Conservation (phyloP, 2,113 vertebrate genomes). For the western clawed frog (Xenopus tropicalis) region DNA sequence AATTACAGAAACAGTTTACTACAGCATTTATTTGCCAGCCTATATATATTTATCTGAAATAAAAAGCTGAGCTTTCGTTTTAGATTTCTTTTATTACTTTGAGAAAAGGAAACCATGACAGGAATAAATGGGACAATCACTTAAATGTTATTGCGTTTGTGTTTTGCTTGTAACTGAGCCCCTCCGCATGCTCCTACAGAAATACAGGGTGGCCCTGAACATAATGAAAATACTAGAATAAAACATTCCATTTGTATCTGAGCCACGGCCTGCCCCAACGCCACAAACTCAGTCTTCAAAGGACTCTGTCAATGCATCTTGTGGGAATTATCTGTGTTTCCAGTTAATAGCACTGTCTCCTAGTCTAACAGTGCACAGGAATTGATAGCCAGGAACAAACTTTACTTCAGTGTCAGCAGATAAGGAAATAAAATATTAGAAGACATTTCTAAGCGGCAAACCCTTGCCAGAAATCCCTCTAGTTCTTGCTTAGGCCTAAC, state of each 20-base stretch:
- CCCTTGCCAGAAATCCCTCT: not conserved
- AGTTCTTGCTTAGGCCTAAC: not conserved
- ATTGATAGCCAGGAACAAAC: slow-evolving; percentile 7
- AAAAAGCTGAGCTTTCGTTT: too few relatives aligned
- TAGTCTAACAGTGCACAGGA: not conserved
- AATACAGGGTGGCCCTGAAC: not conserved
- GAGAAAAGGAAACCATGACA: too few relatives aligned
- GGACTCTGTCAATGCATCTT: not conserved
- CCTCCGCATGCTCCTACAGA: not conserved
- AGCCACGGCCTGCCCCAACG: not conserved
- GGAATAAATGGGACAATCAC: too few relatives aligned
- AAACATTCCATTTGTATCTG: not conserved
- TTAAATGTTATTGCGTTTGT: too few relatives aligned
- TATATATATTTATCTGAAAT: too few relatives aligned
- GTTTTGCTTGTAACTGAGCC: not conserved
- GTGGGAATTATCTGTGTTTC: not conserved
- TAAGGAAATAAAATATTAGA: slow-evolving; percentile 23
- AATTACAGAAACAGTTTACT: too few relatives aligned
- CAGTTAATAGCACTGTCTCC: slow-evolving; percentile 14
- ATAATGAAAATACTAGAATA: not conserved
- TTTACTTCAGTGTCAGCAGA: slow-evolving; percentile 27
- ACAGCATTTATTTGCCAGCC: too few relatives aligned
- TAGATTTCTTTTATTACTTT: too few relatives aligned
- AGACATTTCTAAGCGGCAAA: slow-evolving; percentile 2
- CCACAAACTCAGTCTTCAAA: not conserved